Conservation (phyloP, 2,113 vertebrate species). For the Myodes glareolus region DNA sequence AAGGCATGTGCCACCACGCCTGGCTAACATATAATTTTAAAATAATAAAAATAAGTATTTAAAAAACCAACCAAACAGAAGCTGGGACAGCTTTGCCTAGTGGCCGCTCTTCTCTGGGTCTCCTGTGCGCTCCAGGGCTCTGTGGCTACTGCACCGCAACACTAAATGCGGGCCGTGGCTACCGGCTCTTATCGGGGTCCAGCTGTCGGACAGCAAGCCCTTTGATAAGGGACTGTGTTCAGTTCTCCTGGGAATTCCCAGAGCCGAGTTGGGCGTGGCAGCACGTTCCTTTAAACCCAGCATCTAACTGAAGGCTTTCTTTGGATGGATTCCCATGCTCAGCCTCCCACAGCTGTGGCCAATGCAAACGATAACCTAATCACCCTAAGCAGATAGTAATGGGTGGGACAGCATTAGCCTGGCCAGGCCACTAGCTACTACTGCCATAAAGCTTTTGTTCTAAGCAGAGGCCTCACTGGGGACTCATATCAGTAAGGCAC, state of each 20-base stretch:
- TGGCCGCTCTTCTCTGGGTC: not conserved
- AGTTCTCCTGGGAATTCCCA: not conserved
- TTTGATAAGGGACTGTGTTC: not conserved
- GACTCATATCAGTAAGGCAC: not conserved
- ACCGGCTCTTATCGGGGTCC: not conserved
- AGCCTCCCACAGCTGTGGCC: not conserved
- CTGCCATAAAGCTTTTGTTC: not conserved
- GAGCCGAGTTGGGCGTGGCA: not conserved
- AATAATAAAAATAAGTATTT: not conserved
- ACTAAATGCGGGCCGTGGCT: not conserved
- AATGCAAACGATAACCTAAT: slow-evolving; percentile 23
- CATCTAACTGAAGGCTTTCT: not conserved
- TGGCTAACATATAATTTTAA: not conserved
- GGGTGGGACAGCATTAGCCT: not conserved
- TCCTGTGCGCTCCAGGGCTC: not conserved
- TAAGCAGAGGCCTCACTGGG: not conserved
- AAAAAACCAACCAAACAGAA: not conserved
- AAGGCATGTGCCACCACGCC: not conserved
- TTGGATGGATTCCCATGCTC: not conserved
- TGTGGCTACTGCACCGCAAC: not conserved
- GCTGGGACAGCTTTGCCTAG: not conserved
- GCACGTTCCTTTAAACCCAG: not conserved
- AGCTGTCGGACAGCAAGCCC: not conserved
- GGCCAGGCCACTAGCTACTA: not conserved
- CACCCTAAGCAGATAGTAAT: not conserved